Conservation (phyloP, 2,113 vertebrate genomes). For the Monarcha castaneiventris region DNA sequence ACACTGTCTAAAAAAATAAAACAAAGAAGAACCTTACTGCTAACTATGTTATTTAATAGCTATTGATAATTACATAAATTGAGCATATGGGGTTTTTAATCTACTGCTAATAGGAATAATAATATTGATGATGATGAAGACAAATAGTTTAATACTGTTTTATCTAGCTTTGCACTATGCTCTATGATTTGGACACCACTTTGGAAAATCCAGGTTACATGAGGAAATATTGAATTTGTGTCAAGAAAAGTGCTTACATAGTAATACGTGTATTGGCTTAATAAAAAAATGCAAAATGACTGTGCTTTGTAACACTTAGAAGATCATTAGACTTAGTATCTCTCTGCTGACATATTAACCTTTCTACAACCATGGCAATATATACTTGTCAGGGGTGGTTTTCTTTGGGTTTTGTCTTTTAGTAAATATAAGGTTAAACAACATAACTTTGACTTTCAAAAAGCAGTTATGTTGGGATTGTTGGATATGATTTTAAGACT, state of each 20-base stretch:
- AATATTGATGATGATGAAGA: not conserved
- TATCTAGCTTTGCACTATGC: not conserved
- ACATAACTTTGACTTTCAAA: not conserved
- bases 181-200: not conserved
- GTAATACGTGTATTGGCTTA: constrained; percentile 55
- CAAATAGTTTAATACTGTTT: not conserved
- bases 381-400: not conserved
- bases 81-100: not conserved
- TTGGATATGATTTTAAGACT: not conserved
- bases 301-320: constrained; percentile 53
- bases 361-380: not conserved
- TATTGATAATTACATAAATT: not conserved
- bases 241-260: constrained; percentile 53
- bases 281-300: constrained; percentile 60
- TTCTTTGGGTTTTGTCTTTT: not conserved
- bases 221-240: constrained; percentile 61
- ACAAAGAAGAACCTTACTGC: not conserved
- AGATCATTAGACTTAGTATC: not conserved
- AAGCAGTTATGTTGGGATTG: not conserved
- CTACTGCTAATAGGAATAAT: not conserved
- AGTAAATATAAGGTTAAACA: not conserved
- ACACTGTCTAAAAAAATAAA: not conserved
- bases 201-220: constrained; percentile 16
- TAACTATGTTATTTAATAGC: not conserved
- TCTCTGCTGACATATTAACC: constrained; percentile 23